These are phyloP conservation scores for Agriopis leucophaearia DNA, from an alignment of 2,888 invertebrate species.

Conservation along the genomic window DNA sequence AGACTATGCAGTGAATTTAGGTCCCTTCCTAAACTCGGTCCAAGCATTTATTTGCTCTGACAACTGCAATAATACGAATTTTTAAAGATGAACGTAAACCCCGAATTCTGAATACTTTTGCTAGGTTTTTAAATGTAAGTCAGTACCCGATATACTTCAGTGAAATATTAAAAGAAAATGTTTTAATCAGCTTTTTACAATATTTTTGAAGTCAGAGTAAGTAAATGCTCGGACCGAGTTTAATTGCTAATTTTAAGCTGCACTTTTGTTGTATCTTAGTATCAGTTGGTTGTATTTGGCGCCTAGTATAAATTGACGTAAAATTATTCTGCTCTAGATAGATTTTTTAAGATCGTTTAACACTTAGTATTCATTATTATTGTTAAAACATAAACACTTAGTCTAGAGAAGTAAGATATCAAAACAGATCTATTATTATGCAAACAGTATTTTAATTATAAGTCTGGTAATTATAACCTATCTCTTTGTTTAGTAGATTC, in stretches of 20 bases:
- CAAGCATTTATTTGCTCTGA: too few relatives aligned
- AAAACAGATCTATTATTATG: conserved; percentile 35
- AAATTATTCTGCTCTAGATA: conserved; percentile 33
- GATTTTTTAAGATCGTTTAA: conserved; percentile 51
- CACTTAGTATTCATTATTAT: conserved; percentile 51
- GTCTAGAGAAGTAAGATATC: conserved; percentile 35
- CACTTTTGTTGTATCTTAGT: conserved; percentile 17
- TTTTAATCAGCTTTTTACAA: too few relatives aligned
- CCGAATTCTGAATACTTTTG: too few relatives aligned
- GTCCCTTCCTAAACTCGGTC: conserved; percentile 28
- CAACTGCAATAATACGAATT: too few relatives aligned
- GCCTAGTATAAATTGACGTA: background rate
- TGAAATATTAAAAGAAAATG: too few relatives aligned
- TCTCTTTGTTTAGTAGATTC: conserved; percentile 2
- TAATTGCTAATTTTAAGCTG: conserved; percentile 32
- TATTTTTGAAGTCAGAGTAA: too few relatives aligned
- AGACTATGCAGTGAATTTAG: conserved; percentile 20
- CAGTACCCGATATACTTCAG: too few relatives aligned
- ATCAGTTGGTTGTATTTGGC: background rate
- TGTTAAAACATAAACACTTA: conserved; percentile 41
- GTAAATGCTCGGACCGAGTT: too few relatives aligned
- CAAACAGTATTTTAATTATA: conserved; percentile 21
- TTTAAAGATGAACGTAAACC: too few relatives aligned
- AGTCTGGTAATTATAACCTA: background rate
- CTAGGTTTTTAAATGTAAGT: too few relatives aligned